Conservation (phyloP, 2,113 vertebrate genomes). For the Aldabrachelys gigantea region DNA sequence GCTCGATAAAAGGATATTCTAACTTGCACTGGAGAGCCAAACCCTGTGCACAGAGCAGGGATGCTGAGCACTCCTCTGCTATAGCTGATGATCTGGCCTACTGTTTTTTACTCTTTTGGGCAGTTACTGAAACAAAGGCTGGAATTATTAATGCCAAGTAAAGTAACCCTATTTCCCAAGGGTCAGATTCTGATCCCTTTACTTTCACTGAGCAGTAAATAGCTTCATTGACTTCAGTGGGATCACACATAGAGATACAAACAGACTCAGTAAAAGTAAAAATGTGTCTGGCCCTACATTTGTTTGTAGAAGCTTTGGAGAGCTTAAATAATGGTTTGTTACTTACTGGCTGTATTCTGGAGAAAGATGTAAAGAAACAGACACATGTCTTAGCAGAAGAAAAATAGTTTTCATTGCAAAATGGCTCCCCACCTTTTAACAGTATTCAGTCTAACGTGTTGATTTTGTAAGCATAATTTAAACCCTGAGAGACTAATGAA, state of each 20-base stretch:
- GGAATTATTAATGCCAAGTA: background rate
- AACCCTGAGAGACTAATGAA: conserved; percentile 73
- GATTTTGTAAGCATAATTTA: conserved; percentile 71
- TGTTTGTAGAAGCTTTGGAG: background rate
- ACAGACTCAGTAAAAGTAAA: background rate
- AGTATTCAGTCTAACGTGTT: conserved; percentile 60
- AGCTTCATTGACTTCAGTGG: background rate
- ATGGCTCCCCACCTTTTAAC: conserved; percentile 34
- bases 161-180: background rate
- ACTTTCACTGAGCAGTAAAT: background rate
- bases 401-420: conserved; percentile 17
- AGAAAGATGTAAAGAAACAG: background rate
- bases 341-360: background rate
- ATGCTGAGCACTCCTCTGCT: background rate
- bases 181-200: background rate
- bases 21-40: background rate
- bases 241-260: accelerated
- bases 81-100: accelerated
- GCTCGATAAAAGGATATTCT: background rate
- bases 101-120: background rate
- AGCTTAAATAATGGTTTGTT: background rate
- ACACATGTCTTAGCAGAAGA: background rate
- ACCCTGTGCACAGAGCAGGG: background rate
- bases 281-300: background rate
- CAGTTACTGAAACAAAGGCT: background rate